These are phyloP conservation scores for Nesoenas mayeri DNA, from an alignment of 2,113 vertebrate species.

Conservation along the genomic window DNA sequence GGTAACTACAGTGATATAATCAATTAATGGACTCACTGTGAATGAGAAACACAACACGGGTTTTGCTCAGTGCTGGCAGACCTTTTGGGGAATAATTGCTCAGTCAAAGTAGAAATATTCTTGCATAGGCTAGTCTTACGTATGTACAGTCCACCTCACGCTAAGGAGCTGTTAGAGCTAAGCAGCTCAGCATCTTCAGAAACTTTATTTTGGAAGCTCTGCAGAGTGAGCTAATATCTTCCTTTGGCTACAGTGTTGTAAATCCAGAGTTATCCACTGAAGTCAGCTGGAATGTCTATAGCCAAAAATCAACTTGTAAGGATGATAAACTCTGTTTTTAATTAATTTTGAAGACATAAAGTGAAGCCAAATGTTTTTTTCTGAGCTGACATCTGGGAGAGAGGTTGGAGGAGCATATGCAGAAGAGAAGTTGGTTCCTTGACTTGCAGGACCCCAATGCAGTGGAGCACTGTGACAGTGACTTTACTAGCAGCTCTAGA, in stretches of 20 bases:
- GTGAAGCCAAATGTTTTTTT: constrained; percentile 35
- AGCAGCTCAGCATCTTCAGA: background rate
- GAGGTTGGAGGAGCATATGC: background rate
- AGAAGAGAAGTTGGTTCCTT: background rate
- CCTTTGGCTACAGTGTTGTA: background rate
- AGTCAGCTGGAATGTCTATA: background rate
- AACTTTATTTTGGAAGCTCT: background rate
- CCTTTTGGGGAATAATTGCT: background rate
- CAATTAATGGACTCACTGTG: background rate
- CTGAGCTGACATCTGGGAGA: constrained; percentile 1
- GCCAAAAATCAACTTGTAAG: background rate
- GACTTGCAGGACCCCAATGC: background rate
- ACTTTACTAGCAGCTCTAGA: background rate
- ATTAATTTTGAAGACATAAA: constrained; percentile 51
- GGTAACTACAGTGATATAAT: background rate
- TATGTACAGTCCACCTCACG: accelerated
- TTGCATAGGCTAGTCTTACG: background rate
- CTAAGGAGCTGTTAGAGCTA: background rate
- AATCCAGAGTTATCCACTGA: background rate
- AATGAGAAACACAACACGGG: background rate
- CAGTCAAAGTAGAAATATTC: background rate
- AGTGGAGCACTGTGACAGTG: background rate
- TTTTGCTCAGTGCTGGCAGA: background rate
- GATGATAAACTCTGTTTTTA: constrained; percentile 20
- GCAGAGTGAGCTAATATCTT: background rate